Conservation (phyloP, 1,140 invertebrate genomes). For the Pseudomyrmex concolor region DNA sequence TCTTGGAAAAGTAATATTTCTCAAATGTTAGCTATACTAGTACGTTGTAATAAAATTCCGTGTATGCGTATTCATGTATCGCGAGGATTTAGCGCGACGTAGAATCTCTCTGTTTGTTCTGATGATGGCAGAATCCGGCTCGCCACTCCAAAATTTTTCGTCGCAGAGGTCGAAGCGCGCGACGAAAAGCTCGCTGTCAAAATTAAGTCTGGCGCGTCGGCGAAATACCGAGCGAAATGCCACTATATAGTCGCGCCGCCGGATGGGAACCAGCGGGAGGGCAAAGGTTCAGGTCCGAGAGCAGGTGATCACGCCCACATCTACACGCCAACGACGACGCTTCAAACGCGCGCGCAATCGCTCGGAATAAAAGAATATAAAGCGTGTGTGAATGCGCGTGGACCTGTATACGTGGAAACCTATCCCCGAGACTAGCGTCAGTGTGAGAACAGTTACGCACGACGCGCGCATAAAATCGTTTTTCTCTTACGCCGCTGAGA, state of each 20-base stretch:
- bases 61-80: slow-evolving; percentile 19
- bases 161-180: slow-evolving; percentile 26
- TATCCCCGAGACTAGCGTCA: slow-evolving; percentile 7
- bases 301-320: slow-evolving; percentile 81
- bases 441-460: slow-evolving; percentile 11
- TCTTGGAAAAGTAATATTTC: slow-evolving; percentile 5
- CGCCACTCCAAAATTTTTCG: slow-evolving; percentile 56
- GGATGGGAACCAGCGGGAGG: slow-evolving; percentile 51
- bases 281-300: slow-evolving; percentile 66
- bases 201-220: slow-evolving; percentile 67
- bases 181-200: slow-evolving; percentile 61
- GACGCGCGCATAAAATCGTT: neutral
- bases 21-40: neutral
- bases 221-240: slow-evolving; percentile 66
- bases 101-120: slow-evolving; percentile 44
- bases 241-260: neutral
- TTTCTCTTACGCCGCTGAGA: neutral
- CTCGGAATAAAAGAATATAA: slow-evolving; percentile 46
- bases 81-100: slow-evolving; percentile 53
- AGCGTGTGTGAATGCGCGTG: slow-evolving; percentile 22
- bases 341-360: slow-evolving; percentile 31
- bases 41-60: slow-evolving; percentile 38
- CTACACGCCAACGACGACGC: slow-evolving; percentile 53
- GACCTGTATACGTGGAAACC: neutral
- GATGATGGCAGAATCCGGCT: slow-evolving; percentile 28